A percentile compares a stretch with the other conserved stretches of the same genome.
Evolutionary conservation across 2,797 vertebrate genomes (phyloP).

Genomic region (Mormyrus hasselquistii): DNA sequence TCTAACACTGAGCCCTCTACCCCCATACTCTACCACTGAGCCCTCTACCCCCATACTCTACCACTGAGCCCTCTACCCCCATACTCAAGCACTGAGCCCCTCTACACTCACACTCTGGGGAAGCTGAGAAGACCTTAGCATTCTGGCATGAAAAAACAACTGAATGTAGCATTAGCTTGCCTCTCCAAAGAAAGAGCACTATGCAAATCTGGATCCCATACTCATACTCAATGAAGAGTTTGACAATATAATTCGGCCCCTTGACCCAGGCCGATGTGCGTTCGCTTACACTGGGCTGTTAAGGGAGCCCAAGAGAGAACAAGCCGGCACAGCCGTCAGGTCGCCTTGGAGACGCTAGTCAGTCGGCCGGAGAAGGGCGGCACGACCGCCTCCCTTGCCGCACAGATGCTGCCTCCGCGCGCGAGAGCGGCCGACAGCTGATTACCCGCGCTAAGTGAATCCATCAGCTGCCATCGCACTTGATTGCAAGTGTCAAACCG

Average conservation of each 20-base stretch:
- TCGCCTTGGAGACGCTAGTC: background rate
- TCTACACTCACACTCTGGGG: background rate
- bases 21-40: background rate
- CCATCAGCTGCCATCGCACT: constrained; percentile 24
- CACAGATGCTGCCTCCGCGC: background rate
- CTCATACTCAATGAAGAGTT: background rate
- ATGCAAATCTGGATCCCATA: background rate
- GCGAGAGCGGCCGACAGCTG: constrained; percentile 13
- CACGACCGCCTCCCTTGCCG: background rate
- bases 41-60: background rate
- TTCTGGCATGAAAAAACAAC: background rate
- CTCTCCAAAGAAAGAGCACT: background rate
- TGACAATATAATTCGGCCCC: background rate
- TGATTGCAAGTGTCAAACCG: constrained; percentile 30
- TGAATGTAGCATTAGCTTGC: background rate
- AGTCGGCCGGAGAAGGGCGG: background rate
- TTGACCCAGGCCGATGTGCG: background rate
- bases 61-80: background rate
- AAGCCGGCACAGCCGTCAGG: background rate
- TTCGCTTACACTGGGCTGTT: background rate
- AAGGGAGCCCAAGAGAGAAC: background rate
- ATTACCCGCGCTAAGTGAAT: constrained; percentile 29
- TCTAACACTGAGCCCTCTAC: background rate
- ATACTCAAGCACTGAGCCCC: background rate
- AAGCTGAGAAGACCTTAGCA: background rate